phyloP scores from a whole-genome alignment of 2,888 invertebrate genomes.

The Mesorhabditis sp. region DNA sequence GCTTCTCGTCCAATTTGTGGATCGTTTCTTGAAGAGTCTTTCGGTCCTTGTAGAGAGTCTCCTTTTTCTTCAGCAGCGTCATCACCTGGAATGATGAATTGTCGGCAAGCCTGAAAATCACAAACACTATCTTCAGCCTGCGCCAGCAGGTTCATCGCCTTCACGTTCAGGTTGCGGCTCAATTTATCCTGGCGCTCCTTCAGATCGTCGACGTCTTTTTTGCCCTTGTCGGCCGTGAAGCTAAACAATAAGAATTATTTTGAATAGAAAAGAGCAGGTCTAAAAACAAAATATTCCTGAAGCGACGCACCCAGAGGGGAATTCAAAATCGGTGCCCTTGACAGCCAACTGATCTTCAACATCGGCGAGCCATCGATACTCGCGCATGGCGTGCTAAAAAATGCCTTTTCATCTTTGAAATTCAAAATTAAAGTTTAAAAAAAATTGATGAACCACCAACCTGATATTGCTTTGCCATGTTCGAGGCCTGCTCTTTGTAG shows the following conservation, averaged over 20 bases:
- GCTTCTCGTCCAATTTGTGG: conserved; percentile 82
- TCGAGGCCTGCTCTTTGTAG: background rate
- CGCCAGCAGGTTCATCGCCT: conserved; percentile 80
- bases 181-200: conserved; percentile 66
- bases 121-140: conserved; percentile 77
- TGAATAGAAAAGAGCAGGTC: background rate
- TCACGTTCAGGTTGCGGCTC: conserved; percentile 68
- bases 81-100: conserved; percentile 63
- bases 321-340: conserved; percentile 62
- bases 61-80: conserved; percentile 71
- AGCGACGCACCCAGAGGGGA: conserved; percentile 33
- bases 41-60: conserved; percentile 74
- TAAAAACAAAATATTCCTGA: background rate
- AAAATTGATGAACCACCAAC: conserved; percentile 5
- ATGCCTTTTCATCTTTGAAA: conserved; percentile 33
- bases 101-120: background rate
- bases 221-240: background rate
- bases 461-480: background rate
- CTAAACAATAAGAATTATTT: background rate
- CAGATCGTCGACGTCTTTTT: conserved; percentile 60
- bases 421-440: conserved; percentile 10
- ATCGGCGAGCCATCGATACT: conserved; percentile 74
- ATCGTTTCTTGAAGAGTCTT: conserved; percentile 75
- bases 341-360: conserved; percentile 76
- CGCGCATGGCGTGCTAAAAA: conserved; percentile 13